A percentile compares a stretch with the other conserved stretches of the same genome.
phyloP scores from a whole-genome alignment of 30 jellyfish, hydroid and myxozoan species.

The Turritopsis rubra region DNA sequence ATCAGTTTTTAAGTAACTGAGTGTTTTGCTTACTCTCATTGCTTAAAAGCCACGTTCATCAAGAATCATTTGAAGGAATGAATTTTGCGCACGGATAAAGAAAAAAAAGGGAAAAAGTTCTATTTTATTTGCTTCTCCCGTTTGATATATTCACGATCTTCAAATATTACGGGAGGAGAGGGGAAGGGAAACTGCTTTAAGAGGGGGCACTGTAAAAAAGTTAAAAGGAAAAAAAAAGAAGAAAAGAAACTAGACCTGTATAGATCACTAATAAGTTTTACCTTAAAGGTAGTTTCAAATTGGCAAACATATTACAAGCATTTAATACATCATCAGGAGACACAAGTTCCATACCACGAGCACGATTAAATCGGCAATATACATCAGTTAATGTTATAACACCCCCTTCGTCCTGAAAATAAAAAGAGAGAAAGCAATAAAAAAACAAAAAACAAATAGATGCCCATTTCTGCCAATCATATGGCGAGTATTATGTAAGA shows the following conservation, averaged over 20 bases:
- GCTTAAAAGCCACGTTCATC: no score
- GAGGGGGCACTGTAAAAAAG: no score
- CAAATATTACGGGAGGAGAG: no score
- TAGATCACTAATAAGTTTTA: neutral
- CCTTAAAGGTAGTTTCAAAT: neutral
- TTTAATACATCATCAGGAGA: conserved; percentile 6
- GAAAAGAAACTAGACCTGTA: neutral
- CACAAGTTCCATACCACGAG: conserved; percentile 78
- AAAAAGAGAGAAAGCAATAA: conserved; percentile 14
- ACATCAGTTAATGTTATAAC: conserved; percentile 94
- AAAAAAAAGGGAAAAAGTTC: no score
- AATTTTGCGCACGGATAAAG: no score
- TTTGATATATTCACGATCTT: no score
- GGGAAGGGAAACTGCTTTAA: no score
- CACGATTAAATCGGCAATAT: conserved; percentile 93
- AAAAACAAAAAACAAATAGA: neutral
- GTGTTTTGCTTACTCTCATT: no score
- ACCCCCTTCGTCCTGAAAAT: conserved; percentile 80
- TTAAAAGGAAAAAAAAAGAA: no score
- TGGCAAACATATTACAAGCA: neutral
- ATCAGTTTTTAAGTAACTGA: no score
- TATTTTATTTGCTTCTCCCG: no score
- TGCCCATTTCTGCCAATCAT: neutral
- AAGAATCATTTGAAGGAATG: no score
- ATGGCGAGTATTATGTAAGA: neutral